Evolutionary conservation across 2,888 invertebrate genomes (phyloP).

Genomic region (Acronicta leporina): DNA sequence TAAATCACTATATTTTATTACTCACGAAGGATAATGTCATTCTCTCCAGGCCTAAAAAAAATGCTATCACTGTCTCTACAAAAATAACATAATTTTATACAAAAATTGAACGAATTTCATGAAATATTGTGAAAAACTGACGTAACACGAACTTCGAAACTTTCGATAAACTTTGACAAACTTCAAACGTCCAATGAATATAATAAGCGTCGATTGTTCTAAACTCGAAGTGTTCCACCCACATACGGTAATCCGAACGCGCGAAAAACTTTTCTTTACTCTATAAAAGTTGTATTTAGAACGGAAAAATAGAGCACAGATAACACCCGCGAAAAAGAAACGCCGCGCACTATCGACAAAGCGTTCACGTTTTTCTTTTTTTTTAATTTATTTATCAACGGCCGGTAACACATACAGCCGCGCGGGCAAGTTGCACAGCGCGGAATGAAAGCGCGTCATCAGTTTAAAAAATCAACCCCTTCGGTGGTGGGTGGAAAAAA

Average conservation of each 20-base stretch:
- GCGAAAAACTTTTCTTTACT: slow-evolving; percentile 59
- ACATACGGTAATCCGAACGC: slow-evolving; percentile 46
- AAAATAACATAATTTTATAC: slow-evolving; percentile 60
- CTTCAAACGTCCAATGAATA: slow-evolving; percentile 38
- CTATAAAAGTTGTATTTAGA: slow-evolving; percentile 73
- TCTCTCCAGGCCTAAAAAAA: slow-evolving; percentile 78
- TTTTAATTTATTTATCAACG: slow-evolving; percentile 86
- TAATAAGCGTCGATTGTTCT: slow-evolving; percentile 31
- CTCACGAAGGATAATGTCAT: slow-evolving; percentile 89
- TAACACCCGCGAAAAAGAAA: slow-evolving; percentile 80
- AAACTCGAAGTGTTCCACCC: slow-evolving; percentile 32
- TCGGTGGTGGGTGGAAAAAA: slow-evolving; percentile 87
- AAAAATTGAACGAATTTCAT: slow-evolving; percentile 20
- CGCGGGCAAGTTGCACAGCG: slow-evolving; percentile 88
- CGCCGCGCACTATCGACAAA: slow-evolving; percentile 85
- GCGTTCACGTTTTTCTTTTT: slow-evolving; percentile 74
- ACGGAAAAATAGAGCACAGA: slow-evolving; percentile 75
- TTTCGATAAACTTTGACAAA: slow-evolving; percentile 48
- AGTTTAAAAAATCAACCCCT: slow-evolving; percentile 90
- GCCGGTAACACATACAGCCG: slow-evolving; percentile 85
- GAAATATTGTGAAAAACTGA: slow-evolving; percentile 47
- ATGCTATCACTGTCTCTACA: slow-evolving; percentile 67
- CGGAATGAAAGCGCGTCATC: slow-evolving; percentile 90
- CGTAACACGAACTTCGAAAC: slow-evolving; percentile 31
- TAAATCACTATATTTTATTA: slow-evolving; percentile 54